phyloP scores from a whole-genome alignment of 2,888 invertebrate species.

The Desoria tigrina region DNA sequence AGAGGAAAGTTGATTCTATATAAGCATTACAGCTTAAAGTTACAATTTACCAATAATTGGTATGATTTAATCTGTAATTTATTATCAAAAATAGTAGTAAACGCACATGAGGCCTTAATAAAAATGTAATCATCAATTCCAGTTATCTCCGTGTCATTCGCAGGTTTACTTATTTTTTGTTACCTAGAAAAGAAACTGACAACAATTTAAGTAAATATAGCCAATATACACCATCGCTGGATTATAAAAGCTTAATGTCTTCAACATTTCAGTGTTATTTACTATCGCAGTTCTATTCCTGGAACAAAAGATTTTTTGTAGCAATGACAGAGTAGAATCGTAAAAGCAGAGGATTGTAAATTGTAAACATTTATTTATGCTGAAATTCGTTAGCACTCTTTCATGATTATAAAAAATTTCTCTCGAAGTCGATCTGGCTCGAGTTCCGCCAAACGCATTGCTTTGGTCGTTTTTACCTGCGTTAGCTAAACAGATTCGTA shows the following conservation, averaged over 20 bases:
- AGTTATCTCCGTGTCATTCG: no score
- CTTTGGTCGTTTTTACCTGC: constrained; percentile 39
- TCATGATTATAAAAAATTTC: constrained; percentile 45
- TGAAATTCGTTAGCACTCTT: constrained; percentile 33
- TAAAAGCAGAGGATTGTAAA: constrained; percentile 10
- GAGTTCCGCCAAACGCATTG: constrained; percentile 42
- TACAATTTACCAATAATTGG: no score
- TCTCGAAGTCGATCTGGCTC: constrained; percentile 30
- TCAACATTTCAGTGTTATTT: constrained; percentile 45
- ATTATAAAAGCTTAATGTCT: constrained; percentile 42
- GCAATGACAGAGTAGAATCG: no score
- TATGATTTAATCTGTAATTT: no score
- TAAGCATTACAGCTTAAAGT: no score
- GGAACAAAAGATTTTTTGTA: no score
- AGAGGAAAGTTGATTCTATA: no score
- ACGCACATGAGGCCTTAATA: no score
- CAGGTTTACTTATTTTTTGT: no score
- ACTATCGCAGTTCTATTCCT: constrained; percentile 48
- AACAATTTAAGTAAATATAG: constrained; percentile 36
- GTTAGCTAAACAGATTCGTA: constrained; percentile 39
- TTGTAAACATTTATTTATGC: not conserved
- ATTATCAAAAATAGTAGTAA: no score
- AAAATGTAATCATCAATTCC: no score
- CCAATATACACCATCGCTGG: constrained; percentile 50
- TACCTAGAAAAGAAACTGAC: no score